These are phyloP conservation scores for Listronotus oregonensis DNA, from an alignment of 1,140 invertebrate genomes.

Conservation along the genomic window DNA sequence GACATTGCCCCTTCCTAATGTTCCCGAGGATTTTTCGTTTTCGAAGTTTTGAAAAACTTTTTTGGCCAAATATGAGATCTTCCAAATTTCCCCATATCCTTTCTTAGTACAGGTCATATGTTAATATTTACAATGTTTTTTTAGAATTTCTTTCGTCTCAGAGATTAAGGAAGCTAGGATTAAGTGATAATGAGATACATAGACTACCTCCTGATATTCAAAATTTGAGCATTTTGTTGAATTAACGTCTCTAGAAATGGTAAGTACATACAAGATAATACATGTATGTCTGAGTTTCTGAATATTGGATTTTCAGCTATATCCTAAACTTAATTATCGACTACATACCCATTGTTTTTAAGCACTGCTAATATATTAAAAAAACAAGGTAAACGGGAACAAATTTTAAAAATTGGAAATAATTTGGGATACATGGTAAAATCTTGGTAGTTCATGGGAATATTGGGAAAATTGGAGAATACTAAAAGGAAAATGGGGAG, in stretches of 20 bases:
- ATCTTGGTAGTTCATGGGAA: too few relatives aligned
- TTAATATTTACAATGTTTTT: constrained; percentile 56
- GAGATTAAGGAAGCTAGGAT: constrained; percentile 88
- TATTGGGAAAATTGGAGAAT: too few relatives aligned
- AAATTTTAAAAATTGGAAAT: too few relatives aligned
- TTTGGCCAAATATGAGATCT: constrained; percentile 99
- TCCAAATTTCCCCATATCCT: constrained; percentile 77
- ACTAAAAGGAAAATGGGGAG: too few relatives aligned
- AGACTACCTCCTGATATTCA: constrained; percentile 93
- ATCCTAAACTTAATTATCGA: too few relatives aligned
- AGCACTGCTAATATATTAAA: too few relatives aligned
- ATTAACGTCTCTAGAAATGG: constrained; percentile 97
- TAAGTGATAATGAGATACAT: constrained; percentile 98
- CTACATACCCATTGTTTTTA: too few relatives aligned
- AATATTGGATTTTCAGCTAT: too few relatives aligned
- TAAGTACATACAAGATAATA: constrained; percentile 62
- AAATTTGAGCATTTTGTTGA: constrained; percentile 97
- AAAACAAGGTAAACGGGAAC: too few relatives aligned
- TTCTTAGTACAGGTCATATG: not conserved
- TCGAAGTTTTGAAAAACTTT: constrained; percentile 96
- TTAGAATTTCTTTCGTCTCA: constrained; percentile 98
- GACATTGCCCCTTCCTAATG: constrained; percentile 92
- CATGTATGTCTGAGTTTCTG: too few relatives aligned
- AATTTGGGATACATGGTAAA: too few relatives aligned
- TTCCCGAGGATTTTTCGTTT: constrained; percentile 96